phyloP scores from a whole-genome alignment of 2,888 invertebrate species.

The Physocephala rufipes region DNA sequence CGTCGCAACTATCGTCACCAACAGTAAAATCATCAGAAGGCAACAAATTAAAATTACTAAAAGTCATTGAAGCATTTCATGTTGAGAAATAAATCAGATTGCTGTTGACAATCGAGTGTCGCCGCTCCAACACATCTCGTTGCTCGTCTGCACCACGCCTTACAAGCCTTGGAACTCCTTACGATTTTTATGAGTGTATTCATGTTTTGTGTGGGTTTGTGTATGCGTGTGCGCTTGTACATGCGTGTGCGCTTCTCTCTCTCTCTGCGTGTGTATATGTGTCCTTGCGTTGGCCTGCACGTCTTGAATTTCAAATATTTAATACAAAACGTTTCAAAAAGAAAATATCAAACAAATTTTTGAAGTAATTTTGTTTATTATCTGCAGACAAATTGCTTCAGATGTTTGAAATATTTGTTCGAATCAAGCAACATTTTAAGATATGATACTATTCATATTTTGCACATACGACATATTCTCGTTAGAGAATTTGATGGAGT shows the following conservation, averaged over 20 bases:
- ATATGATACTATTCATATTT: neutral
- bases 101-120: constrained; percentile 61
- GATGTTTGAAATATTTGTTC: constrained; percentile 58
- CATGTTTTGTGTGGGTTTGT: neutral
- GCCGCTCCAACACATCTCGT: constrained; percentile 47
- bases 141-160: neutral
- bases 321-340: constrained; percentile 43
- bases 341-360: constrained; percentile 44
- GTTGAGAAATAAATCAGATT: constrained; percentile 64
- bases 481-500: no score
- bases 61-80: constrained; percentile 64
- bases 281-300: constrained; percentile 11
- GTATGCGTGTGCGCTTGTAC: no score
- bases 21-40: constrained; percentile 16
- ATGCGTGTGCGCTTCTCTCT: no score
- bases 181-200: constrained; percentile 13
- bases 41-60: constrained; percentile 64
- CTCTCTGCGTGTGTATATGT: constrained; percentile 36
- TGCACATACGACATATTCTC: no score
- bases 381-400: constrained; percentile 65
- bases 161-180: neutral
- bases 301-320: constrained; percentile 39
- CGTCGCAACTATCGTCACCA: neutral
- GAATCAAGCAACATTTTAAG: constrained; percentile 44
- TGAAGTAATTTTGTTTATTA: constrained; percentile 44